A percentile compares a stretch with the other conserved stretches of the same genome.
phyloP scores from a whole-genome alignment of 2,888 invertebrate genomes.

The Lepidonotus clava region DNA sequence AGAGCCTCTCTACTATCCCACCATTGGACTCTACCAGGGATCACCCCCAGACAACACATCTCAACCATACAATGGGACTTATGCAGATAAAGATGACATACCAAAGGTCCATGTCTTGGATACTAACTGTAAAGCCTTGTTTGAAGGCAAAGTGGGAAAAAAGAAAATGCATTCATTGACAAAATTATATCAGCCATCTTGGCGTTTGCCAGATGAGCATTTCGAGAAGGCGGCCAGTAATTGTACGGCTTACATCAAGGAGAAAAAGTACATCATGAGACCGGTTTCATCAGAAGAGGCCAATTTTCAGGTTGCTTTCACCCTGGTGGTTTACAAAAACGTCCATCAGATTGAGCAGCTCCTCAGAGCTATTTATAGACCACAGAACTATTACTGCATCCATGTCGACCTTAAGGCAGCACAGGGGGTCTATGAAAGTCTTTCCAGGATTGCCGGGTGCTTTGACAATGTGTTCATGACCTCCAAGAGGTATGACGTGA shows the following conservation, averaged over 20 bases:
- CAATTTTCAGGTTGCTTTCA: slow-evolving; percentile 69
- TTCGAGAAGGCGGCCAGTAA: neutral
- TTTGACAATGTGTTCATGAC: slow-evolving; percentile 70
- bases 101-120: too few species aligned
- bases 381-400: slow-evolving; percentile 73
- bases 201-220: neutral
- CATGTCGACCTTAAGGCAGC: slow-evolving; percentile 70
- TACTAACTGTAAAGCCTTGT: too few species aligned
- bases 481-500: slow-evolving; percentile 63
- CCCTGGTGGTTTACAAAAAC: slow-evolving; percentile 68
- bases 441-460: slow-evolving; percentile 64
- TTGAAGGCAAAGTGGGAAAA: too few species aligned
- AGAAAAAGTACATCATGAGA: neutral
- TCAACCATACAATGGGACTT: too few species aligned
- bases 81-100: too few species aligned
- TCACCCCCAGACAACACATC: too few species aligned
- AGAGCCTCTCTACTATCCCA: too few species aligned
- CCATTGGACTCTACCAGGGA: too few species aligned
- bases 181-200: too few species aligned
- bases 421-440: slow-evolving; percentile 57
- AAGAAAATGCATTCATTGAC: too few species aligned
- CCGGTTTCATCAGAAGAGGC: slow-evolving; percentile 60
- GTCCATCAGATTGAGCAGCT: slow-evolving; percentile 68
- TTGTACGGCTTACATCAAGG: neutral
- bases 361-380: slow-evolving; percentile 70